A percentile compares a stretch with the other conserved stretches of the same genome.
Evolutionary conservation across 2,113 vertebrate genomes (phyloP).

Genomic region (Eudyptes chrysolophus): DNA sequence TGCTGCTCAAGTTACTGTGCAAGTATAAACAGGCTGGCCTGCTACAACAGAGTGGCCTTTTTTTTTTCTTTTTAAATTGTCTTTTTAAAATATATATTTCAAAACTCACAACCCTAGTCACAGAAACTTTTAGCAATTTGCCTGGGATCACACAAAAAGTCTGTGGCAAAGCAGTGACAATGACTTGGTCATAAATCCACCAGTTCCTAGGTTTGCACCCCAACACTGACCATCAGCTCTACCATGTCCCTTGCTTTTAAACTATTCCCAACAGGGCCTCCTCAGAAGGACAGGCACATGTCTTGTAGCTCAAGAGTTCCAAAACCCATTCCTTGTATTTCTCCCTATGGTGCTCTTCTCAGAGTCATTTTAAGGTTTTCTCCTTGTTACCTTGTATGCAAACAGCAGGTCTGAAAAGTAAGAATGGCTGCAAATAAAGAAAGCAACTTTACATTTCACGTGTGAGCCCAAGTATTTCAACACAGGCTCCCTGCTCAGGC

Average conservation of each 20-base stretch:
- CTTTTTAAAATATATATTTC: not conserved
- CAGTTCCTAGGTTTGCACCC: not conserved
- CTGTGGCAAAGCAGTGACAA: not conserved
- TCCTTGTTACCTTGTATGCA: not conserved
- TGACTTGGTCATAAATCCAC: not conserved
- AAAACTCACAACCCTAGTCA: not conserved
- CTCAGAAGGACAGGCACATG: not conserved
- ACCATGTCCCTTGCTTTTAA: not conserved
- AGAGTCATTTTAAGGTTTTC: not conserved
- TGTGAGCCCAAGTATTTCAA: not conserved
- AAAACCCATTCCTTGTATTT: not conserved
- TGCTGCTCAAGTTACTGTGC: not conserved
- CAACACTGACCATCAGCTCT: not conserved
- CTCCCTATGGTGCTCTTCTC: not conserved
- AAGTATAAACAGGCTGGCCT: conserved; percentile 1
- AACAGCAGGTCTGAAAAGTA: not conserved
- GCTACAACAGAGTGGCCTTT: not conserved
- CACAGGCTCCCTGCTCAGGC: not conserved
- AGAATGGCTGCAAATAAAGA: not conserved
- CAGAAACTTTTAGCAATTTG: not conserved
- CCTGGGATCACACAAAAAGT: not conserved
- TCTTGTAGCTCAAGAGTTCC: not conserved
- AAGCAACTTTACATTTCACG: not conserved
- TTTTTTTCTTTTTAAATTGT: not conserved
- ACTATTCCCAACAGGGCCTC: not conserved